phyloP scores from a whole-genome alignment of 2,113 vertebrate species.

The Anser brachyrhynchus region DNA sequence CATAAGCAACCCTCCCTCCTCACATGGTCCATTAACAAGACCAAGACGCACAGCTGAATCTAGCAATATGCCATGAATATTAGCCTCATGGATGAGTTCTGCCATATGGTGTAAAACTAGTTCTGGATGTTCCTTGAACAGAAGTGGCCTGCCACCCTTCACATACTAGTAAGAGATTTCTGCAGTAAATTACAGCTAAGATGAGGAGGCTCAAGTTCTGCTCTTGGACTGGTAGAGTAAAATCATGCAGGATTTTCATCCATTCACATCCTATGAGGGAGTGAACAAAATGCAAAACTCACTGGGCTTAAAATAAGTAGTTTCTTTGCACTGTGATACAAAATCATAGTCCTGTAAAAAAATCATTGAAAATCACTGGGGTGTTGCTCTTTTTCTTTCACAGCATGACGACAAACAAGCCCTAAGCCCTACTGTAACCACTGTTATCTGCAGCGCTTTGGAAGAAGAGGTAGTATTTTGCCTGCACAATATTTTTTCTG shows the following conservation, averaged over 20 bases:
- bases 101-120: neutral
- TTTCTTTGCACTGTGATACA: neutral
- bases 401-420: constrained; percentile 84
- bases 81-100: neutral
- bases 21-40: neutral
- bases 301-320: neutral
- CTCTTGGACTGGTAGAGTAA: neutral
- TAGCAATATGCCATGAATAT: neutral
- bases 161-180: neutral
- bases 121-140: neutral
- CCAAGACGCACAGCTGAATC: neutral
- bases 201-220: neutral
- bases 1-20: neutral
- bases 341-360: neutral
- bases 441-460: constrained; percentile 83
- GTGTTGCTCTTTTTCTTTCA: constrained; percentile 40
- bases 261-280: too few relatives aligned
- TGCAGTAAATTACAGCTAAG: neutral
- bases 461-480: constrained; percentile 76
- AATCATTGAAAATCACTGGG: neutral
- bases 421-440: constrained; percentile 74
- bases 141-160: neutral
- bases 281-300: neutral
- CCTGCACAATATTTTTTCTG: neutral
- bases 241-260: too few relatives aligned